Evolutionary conservation across 2,113 vertebrate genomes (phyloP), one percentile per base, ranked within the genome.

Genomic region (Mus spicilegus): DNA sequence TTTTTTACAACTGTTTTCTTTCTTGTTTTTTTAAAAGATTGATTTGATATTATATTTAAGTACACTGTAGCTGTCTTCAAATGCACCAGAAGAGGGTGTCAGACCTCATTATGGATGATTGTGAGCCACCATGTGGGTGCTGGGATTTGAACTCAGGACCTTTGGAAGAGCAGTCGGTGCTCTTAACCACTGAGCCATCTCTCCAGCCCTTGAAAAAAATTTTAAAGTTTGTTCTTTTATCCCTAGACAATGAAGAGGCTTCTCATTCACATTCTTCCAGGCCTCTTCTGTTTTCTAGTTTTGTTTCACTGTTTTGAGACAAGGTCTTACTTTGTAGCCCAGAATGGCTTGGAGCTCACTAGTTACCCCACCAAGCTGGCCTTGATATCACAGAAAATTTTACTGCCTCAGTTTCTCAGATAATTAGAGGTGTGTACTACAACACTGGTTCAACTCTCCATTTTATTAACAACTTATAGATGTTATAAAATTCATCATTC

Each of bases 201-300:
- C 42, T 42, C 42, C 42, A 42, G 42, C 42, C 3, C 42, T 42
- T 42, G 42, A 42, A 78, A 26, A 89, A 92, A 58, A 39, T 56
- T 49, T 73, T 73, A 73, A 39, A 58, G 17, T 63, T 89, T 49
- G 56, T 70, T 94, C 19, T 92, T 95, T 85, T 86, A 33, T 80
- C 26, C 76, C 16, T 91, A 14, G 69, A 75, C 24, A 77, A 56
- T 4, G 42, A 20, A n/a, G 63, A 90, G 65, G 3, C 69, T 70
- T 14, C 16, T 13, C 87, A 81, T 56, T 54, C 30, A 49, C 87
- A 61, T 46, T 89, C 39, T 89, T 16, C 36, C 30, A 51, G 63
- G 39, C 54, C 51, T 94, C 69, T 78, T 12, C 28, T 33, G 33
- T 13, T 93, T 26, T 81, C 86, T 82, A 39, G 65, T 67, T 86